These are phyloP conservation scores for Porites lobata DNA, from an alignment of 92 coral and sea anemone species.

Conservation along the genomic window DNA sequence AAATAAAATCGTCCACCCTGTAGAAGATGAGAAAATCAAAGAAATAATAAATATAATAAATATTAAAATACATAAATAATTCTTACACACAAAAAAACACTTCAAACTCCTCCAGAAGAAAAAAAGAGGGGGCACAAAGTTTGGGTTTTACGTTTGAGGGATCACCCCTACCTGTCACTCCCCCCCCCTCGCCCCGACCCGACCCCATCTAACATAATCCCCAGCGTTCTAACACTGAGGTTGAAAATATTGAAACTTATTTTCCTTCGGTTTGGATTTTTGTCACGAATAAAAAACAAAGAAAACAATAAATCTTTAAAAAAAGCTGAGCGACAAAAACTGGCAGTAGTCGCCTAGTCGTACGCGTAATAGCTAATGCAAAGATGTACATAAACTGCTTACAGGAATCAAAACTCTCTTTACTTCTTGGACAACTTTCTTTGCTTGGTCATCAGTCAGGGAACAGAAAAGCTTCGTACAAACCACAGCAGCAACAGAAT, in stretches of 20 bases:
- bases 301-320: no score
- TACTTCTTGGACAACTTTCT: conserved; percentile 41
- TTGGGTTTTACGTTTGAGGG: no score
- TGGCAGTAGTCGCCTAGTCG: no score
- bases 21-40: neutral
- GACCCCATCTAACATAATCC: neutral
- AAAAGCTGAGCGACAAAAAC: no score
- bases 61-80: neutral
- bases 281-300: no score
- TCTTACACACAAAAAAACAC: no score
- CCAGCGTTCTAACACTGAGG: neutral
- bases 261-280: no score
- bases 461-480: conserved; percentile 55
- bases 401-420: conserved; percentile 67
- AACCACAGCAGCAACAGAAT: conserved; percentile 63
- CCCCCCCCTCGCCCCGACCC: neutral
- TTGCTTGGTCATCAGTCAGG: conserved; percentile 16
- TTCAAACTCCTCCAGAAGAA: no score
- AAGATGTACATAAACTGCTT: neutral
- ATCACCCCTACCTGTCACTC: neutral
- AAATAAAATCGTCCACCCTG: conserved; percentile 10
- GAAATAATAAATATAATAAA: no score
- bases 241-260: no score
- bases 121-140: no score
- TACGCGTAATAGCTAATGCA: no score